Conservation (phyloP, 2,113 vertebrate genomes). For the Dipodomys spectabilis region DNA sequence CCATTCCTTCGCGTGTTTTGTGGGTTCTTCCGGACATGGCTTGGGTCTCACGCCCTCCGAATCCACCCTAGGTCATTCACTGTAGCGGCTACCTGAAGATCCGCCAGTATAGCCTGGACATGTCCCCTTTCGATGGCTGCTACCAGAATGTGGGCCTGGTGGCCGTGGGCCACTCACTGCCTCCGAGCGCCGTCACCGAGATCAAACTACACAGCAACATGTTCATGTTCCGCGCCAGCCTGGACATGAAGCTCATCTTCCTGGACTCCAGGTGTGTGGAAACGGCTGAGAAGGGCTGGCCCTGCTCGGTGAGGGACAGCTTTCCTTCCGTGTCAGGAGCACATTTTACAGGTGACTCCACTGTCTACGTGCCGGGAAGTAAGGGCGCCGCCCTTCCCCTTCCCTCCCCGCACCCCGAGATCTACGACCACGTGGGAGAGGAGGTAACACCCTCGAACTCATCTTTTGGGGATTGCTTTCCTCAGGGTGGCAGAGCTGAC, state of each 20-base stretch:
- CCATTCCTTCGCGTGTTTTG: no score
- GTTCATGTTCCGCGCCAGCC: constrained; percentile 99
- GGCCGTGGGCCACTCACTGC: constrained; percentile 96
- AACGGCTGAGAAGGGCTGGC: neutral
- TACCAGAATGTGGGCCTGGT: constrained; percentile 99
- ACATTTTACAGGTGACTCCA: neutral
- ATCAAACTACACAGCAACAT: constrained; percentile 99
- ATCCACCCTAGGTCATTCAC: constrained; percentile 92
- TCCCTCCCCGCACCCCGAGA: no score
- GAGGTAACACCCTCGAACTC: neutral
- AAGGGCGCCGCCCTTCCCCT: no score
- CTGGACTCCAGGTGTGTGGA: constrained; percentile 94
- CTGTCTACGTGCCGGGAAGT: neutral
- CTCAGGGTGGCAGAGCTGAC: constrained; percentile 97
- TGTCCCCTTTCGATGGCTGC: constrained; percentile 98
- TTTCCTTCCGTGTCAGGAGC: accelerated
- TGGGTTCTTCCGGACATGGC: neutral
- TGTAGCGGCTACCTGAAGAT: constrained; percentile 99
- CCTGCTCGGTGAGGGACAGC: neutral
- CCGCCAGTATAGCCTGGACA: constrained; percentile 97
- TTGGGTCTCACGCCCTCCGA: neutral
- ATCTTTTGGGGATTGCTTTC: neutral
- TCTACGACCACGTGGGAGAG: neutral
- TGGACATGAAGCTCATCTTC: constrained; percentile 99
- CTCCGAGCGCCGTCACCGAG: constrained; percentile 96